Base-by-base conservation (phyloP, 1,140 invertebrate species). In the Dinoponera quadriceps region DNA sequence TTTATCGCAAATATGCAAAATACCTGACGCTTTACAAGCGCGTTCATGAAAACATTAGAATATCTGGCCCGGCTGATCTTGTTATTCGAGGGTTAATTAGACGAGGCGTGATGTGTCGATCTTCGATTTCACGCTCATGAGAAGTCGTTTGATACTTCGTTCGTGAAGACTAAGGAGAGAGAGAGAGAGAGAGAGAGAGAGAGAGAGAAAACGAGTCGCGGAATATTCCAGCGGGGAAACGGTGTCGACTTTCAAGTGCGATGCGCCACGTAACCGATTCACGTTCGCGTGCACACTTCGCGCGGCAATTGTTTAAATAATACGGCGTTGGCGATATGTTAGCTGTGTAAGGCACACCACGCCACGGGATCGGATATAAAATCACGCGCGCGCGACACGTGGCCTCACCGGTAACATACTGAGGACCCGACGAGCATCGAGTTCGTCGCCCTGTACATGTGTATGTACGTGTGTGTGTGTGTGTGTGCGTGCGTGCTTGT, bases 331-430 rank as follows among this genome's bases (percentile, higher is more conserved):
- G n/a, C n/a, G 5, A 54, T 54, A 54, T 77, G 38, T 44, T 44
- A 44, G 38, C 9, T 44, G 9, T 44, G 38, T 44, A 44, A 77
- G 3, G 25, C 16, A 38, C 29, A 75, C 9, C 22, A n/a, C n/a
- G 27, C 16, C 3, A 38, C 60, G 16, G 1, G 16, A 14, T 75
- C 27, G 18, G 9, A 62, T 66, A 77, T 54, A 82, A 85, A 84
- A 60, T 75, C 9, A 55, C 69, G 62, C 66, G 69, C 66, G 69
- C 27, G 60, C 75, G 51, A 86, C 84, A 90, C 90, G 88, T 88
- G 87, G 80, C 86, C 85, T 87, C 84, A 89, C 89, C 86, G 73
- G 81, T 85, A 90, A 91, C 87, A 88, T 83, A 88, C 90, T 89
- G 83, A 85, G 81, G 38, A 83, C 85, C 85, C 85, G 86, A 90